Percentiles rank a stretch among this genome's conserved stretches.
Evolutionary conservation across 37 sponge, comb jelly and placozoan genomes (phyloP).

Genomic region (Oopsacas minuta): DNA sequence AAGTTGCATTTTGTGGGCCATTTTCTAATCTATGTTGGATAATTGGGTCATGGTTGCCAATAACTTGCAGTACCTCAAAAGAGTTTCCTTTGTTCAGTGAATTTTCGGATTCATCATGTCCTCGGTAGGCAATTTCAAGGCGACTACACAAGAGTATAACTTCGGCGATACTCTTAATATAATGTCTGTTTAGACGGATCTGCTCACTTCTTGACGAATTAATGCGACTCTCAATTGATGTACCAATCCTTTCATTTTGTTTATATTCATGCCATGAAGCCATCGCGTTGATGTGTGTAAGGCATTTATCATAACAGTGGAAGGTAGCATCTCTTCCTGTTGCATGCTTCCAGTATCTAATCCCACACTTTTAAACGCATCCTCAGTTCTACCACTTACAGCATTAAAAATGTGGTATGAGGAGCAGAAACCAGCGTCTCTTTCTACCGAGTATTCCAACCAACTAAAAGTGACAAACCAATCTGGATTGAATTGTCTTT

Average conservation of each 20-base stretch:
- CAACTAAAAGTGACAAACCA: constrained; percentile 1
- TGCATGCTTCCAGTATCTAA: too few relatives aligned
- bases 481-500: constrained; percentile 21
- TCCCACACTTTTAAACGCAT: not conserved
- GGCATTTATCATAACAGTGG: too few relatives aligned
- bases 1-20: too few relatives aligned
- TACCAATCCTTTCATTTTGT: not conserved
- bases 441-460: constrained; percentile 24
- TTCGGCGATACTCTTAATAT: too few relatives aligned
- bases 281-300: too few relatives aligned
- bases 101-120: too few relatives aligned
- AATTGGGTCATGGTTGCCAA: too few relatives aligned
- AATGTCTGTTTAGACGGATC: constrained; percentile 35
- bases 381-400: constrained; percentile 10
- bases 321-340: not conserved
- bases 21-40: too few relatives aligned
- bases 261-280: not conserved
- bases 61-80: too few relatives aligned
- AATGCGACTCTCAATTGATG: not conserved
- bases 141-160: too few relatives aligned
- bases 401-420: not conserved
- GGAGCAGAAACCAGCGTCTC: constrained; percentile 18
- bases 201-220: not conserved
- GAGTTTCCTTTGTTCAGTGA: too few relatives aligned
- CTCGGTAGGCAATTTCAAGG: too few relatives aligned